Evolutionary conservation across 2,113 vertebrate species (phyloP).

Genomic region (Puma concolor): DNA sequence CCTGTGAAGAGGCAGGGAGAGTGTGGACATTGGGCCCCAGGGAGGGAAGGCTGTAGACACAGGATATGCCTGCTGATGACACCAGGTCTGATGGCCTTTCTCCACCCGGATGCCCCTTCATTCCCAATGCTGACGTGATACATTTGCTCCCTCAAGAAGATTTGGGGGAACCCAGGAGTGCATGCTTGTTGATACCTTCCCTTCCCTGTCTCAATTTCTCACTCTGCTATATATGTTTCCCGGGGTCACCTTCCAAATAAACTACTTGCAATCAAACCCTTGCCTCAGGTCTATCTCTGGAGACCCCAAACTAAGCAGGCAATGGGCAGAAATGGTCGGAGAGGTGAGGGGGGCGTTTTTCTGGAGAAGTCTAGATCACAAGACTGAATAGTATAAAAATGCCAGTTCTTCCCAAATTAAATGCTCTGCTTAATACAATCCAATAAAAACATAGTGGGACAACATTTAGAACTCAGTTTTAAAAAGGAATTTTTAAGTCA

Average conservation of each 20-base stretch:
- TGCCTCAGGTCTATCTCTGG: not conserved
- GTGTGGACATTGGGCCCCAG: not conserved
- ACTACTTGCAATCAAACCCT: not conserved
- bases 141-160: not conserved
- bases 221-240: not conserved
- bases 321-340: not conserved
- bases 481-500: not conserved
- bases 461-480: not conserved
- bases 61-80: no score
- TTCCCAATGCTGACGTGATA: not conserved
- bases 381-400: not conserved
- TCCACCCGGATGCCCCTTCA: not conserved
- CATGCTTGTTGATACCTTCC: not conserved
- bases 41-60: not conserved
- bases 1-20: not conserved
- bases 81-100: not conserved
- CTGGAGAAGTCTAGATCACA: not conserved
- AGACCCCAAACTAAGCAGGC: not conserved
- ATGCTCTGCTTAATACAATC: not conserved
- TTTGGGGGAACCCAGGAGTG: no score
- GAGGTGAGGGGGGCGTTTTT: not conserved
- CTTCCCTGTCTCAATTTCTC: not conserved
- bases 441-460: not conserved
- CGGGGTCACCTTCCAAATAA: not conserved
- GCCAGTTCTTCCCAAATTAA: not conserved